Conservation (phyloP, 2,113 vertebrate genomes). For the Indri indri region DNA sequence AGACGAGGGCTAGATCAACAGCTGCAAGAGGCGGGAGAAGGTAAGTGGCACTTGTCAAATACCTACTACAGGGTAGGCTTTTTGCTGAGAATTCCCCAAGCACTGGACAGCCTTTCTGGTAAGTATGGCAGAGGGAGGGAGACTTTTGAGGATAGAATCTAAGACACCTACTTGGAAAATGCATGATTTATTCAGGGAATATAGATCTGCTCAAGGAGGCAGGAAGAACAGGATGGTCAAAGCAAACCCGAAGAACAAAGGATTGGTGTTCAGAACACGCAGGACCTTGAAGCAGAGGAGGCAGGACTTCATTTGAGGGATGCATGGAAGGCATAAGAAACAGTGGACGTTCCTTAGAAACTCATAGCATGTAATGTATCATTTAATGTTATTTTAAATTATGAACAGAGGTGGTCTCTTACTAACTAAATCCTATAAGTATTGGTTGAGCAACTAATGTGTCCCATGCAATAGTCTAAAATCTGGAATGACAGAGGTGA, state of each 20-base stretch:
- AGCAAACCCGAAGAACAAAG: background rate
- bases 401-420: background rate
- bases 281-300: background rate
- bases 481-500: background rate
- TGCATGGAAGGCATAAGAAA: background rate
- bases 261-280: fast-evolving
- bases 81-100: background rate
- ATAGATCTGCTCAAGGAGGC: background rate
- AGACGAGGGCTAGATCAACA: background rate
- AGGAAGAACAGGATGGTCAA: background rate
- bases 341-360: background rate
- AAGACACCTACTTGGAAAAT: background rate
- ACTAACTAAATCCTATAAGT: background rate
- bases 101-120: background rate
- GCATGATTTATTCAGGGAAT: background rate
- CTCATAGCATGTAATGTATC: background rate
- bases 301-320: background rate
- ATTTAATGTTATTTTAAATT: background rate
- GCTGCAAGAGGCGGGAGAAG: background rate
- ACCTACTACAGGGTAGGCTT: background rate
- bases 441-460: background rate
- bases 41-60: background rate
- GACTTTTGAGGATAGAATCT: background rate
- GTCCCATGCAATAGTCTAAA: background rate
- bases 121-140: background rate